Percentiles rank a stretch among this genome's conserved stretches.
Evolutionary conservation across 2,888 invertebrate species (phyloP).

Genomic region (Drosophila macrothrix): DNA sequence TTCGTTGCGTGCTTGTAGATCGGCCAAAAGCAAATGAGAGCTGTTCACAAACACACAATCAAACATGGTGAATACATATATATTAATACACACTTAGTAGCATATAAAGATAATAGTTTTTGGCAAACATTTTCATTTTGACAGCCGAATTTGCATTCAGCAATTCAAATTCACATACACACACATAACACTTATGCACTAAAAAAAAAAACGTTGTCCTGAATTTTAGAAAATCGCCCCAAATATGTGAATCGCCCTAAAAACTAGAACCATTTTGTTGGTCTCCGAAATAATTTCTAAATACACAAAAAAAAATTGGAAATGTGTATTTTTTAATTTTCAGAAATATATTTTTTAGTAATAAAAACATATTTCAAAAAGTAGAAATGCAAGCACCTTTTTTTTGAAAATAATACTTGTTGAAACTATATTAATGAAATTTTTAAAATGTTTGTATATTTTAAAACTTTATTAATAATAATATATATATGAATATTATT

Average conservation of each 20-base stretch:
- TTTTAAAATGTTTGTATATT: neutral
- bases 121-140: constrained; percentile 28
- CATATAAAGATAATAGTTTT: constrained; percentile 6
- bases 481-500: neutral
- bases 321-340: neutral
- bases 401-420: too few relatives aligned
- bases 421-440: neutral
- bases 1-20: constrained; percentile 22
- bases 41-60: neutral
- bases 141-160: constrained; percentile 8
- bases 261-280: neutral
- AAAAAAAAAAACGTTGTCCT: neutral
- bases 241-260: neutral
- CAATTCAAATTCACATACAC: constrained; percentile 5
- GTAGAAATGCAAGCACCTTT: too few relatives aligned
- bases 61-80: neutral
- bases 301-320: neutral
- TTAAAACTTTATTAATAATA: neutral
- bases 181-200: neutral
- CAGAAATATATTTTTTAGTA: neutral
- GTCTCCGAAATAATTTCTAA: neutral
- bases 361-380: too few relatives aligned
- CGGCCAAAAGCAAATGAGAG: constrained; percentile 14
- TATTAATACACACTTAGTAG: neutral
- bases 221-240: neutral